A percentile compares a stretch with the other conserved stretches of the same genome.
Evolutionary conservation across 1,140 invertebrate species (phyloP).

Genomic region (Pogonomyrmex barbatus): DNA sequence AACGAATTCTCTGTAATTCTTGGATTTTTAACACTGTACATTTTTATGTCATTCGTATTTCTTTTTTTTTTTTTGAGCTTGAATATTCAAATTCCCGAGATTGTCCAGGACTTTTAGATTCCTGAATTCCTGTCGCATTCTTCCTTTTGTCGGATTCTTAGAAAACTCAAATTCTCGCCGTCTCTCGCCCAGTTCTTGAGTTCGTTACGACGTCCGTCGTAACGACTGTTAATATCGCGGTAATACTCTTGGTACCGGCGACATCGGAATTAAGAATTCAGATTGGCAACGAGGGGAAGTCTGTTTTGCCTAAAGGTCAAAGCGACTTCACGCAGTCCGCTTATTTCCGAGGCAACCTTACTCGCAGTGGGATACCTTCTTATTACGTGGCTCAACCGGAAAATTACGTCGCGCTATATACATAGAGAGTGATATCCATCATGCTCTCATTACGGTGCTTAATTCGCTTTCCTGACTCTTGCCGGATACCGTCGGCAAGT

Average conservation of each 20-base stretch:
- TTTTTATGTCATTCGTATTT: not conserved
- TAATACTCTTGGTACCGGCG: not conserved
- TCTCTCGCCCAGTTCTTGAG: not conserved
- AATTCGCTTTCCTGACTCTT: slow-evolving; percentile 48
- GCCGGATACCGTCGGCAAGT: not conserved
- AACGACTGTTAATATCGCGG: not conserved
- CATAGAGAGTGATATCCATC: slow-evolving; percentile 38
- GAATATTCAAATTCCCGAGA: not conserved
- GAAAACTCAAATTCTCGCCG: not conserved
- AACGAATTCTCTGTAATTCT: not conserved
- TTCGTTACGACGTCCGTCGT: not conserved
- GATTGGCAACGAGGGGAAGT: slow-evolving; percentile 28
- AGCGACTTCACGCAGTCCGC: slow-evolving; percentile 32
- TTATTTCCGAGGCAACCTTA: slow-evolving; percentile 55
- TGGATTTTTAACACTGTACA: not conserved
- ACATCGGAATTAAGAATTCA: slow-evolving; percentile 50
- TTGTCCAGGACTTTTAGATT: not conserved
- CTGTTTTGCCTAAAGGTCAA: slow-evolving; percentile 55
- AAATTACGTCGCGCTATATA: slow-evolving; percentile 53
- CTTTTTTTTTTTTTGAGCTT: not conserved
- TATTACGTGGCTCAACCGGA: slow-evolving; percentile 54
- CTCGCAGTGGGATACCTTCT: slow-evolving; percentile 52
- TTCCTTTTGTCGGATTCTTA: not conserved
- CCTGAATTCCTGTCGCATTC: not conserved
- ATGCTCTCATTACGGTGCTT: slow-evolving; percentile 52